Evolutionary conservation across 2,888 invertebrate species (phyloP).

Genomic region (Euclidia mi): DNA sequence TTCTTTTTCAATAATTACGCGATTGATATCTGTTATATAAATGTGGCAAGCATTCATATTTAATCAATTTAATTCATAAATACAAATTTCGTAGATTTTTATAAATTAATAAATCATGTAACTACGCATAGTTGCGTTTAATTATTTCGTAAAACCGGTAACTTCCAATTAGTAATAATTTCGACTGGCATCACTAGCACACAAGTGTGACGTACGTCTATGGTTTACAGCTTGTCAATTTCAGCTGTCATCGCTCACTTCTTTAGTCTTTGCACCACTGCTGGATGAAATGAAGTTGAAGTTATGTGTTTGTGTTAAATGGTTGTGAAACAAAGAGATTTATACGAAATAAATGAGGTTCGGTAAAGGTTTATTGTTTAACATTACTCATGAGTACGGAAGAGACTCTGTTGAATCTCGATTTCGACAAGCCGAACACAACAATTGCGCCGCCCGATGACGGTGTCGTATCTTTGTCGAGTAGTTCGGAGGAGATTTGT

Average conservation of each 20-base stretch:
- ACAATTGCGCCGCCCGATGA: conserved; percentile 86
- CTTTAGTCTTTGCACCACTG: conserved; percentile 72
- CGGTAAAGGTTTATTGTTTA: conserved; percentile 81
- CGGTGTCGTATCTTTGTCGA: conserved; percentile 90
- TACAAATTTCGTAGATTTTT: background rate
- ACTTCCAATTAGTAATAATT: conserved; percentile 24
- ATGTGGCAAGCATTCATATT: too few relatives aligned
- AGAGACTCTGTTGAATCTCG: conserved; percentile 91
- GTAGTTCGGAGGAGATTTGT: conserved; percentile 92
- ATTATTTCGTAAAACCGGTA: conserved; percentile 29
- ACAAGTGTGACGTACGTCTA: conserved; percentile 21
- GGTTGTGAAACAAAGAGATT: conserved; percentile 88
- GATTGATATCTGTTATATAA: too few relatives aligned
- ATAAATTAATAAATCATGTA: background rate
- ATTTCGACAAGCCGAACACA: conserved; percentile 90
- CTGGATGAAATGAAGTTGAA: conserved; percentile 78
- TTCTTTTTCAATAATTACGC: too few relatives aligned
- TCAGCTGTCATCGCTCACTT: conserved; percentile 60
- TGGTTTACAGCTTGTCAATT: conserved; percentile 52
- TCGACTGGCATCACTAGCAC: conserved; percentile 21
- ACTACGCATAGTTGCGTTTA: background rate
- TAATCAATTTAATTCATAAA: background rate
- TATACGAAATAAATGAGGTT: conserved; percentile 88
- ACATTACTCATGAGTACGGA: conserved; percentile 91
- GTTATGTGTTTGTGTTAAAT: conserved; percentile 86